These are phyloP conservation scores for Poeciliopsis occidentalis DNA, from an alignment of 2,113 vertebrate species.

Conservation along the genomic window DNA sequence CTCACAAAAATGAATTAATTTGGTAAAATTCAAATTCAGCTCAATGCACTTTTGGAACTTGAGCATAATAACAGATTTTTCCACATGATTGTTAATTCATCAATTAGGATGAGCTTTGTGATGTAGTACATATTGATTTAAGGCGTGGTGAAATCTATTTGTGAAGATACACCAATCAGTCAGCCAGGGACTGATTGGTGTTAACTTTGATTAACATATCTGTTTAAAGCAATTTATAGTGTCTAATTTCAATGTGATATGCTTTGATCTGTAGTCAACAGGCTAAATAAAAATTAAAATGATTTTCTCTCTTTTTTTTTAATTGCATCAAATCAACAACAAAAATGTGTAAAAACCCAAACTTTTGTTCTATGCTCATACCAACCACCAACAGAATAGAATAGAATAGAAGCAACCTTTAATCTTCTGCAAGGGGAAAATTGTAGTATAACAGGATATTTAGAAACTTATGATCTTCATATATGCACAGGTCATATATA, in stretches of 20 bases:
- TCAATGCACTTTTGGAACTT: conserved; percentile 37
- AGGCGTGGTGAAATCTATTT: not conserved
- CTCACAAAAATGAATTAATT: conserved; percentile 21
- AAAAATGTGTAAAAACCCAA: not conserved
- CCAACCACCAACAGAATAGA: no score
- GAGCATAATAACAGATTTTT: conserved; percentile 27
- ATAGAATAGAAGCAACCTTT: no score
- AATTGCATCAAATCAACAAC: not conserved
- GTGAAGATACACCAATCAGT: not conserved
- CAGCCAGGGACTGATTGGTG: not conserved
- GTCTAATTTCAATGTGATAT: not conserved
- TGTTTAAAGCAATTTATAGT: no score
- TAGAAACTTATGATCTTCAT: no score
- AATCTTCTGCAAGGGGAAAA: no score
- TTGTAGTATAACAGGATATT: no score
- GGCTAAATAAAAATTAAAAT: not conserved
- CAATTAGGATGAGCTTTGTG: not conserved
- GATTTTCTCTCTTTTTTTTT: not conserved
- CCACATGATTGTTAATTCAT: not conserved
- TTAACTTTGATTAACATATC: no score
- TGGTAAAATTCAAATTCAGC: not conserved
- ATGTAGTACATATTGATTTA: not conserved
- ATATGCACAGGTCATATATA: no score
- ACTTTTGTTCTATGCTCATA: not conserved
- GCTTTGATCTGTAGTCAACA: not conserved